These are phyloP conservation scores for Gallinago stenura DNA, from an alignment of 2,797 vertebrate species.

Conservation along the genomic window DNA sequence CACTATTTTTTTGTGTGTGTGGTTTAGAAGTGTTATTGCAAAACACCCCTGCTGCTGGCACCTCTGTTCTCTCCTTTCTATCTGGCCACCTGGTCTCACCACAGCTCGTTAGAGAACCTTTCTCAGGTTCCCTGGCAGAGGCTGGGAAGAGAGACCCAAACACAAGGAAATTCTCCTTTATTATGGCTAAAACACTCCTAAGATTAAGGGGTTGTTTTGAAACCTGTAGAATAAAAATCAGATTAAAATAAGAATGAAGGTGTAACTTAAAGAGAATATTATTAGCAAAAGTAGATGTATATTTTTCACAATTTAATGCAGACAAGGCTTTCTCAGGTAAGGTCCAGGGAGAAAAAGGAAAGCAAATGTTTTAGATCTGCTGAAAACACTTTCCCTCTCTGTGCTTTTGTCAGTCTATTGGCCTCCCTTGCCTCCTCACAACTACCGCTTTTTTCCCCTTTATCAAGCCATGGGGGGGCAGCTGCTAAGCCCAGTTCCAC, in stretches of 20 bases:
- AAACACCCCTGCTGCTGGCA: neutral
- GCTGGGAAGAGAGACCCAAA: neutral
- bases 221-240: neutral
- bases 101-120: neutral
- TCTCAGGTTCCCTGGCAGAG: neutral
- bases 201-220: neutral
- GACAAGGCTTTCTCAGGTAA: neutral
- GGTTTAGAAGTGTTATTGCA: neutral
- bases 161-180: neutral
- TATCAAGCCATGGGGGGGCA: neutral
- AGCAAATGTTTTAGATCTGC: neutral
- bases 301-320: neutral
- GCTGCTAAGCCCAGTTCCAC: neutral
- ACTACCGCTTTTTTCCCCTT: neutral
- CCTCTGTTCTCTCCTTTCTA: neutral
- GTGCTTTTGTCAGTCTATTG: neutral
- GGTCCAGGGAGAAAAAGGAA: neutral
- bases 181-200: neutral
- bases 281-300: neutral
- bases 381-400: neutral
- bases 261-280: neutral
- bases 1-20: neutral
- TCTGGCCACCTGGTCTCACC: neutral
- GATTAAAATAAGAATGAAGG: neutral
- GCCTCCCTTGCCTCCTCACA: neutral